Base-by-base conservation (phyloP, 2,797 vertebrate genomes). In the Agapornis canus region DNA sequence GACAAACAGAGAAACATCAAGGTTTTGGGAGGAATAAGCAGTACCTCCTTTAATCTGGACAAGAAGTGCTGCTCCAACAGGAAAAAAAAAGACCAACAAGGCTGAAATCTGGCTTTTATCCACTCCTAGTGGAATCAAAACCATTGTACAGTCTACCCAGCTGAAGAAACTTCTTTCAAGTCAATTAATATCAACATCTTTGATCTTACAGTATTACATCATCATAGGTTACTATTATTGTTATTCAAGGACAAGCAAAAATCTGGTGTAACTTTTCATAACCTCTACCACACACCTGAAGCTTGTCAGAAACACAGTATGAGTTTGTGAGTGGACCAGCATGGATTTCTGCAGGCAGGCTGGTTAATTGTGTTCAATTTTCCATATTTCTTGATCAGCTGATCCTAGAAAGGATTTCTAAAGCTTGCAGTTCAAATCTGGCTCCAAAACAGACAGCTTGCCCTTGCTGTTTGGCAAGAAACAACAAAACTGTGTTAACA, bases 401-500 rank as follows among this genome's bases (percentile, higher is more conserved):
- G 72, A 72, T 86, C 48, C 51, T 66, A 76, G 66, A 91, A 65
- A 91, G 47, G 47, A 82, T 90, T 78, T 89, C 73, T 86, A 79
- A 91, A 90, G 70, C 40, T 47, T 84, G 43, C 66, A 81, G 72
- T 49, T 32, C 76, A 83, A 35, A 51, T 83, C 43, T 73, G 15
- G 32, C 80, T 92, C 77, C 63, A 82, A 90, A 95, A 84, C 31
- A 47, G 63, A 72, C 85, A 85, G 72, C 35, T 70, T 92, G 82
- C 85, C 91, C 85, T 94, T 9, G 1, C 47, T 88, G 45, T 82
- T 91, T 95, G 87, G 94, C 94, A 91, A 93, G 76, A 95, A 94
- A 75, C 37, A 87, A 70, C 72, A 94, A 96, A 90, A 89, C 79
- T 92, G 70, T 84, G 87, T 94, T 96, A 96, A 96, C 87, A 88